Conservation (phyloP, 2,113 vertebrate species). For the rabbit (Oryctolagus cuniculus) region DNA sequence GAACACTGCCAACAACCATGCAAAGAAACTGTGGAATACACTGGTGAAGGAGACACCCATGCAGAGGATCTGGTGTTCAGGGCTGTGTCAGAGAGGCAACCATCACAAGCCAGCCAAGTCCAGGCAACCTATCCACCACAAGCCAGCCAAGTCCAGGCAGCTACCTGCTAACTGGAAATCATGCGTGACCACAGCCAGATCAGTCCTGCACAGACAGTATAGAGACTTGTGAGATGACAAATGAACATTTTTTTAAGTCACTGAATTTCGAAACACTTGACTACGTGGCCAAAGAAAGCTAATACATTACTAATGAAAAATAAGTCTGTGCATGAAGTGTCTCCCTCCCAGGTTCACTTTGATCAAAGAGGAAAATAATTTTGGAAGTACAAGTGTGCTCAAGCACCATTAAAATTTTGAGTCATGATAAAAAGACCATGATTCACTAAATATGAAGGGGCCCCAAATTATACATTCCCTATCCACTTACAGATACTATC, state of each 20-base stretch:
- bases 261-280: neutral
- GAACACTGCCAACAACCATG: neutral
- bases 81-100: neutral
- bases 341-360: neutral
- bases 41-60: neutral
- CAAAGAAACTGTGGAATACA: neutral
- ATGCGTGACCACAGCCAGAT: neutral
- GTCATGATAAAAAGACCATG: neutral
- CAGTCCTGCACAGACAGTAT: no score
- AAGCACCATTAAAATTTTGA: neutral
- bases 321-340: neutral
- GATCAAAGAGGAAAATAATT: neutral
- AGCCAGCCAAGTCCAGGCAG: neutral
- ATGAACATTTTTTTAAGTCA: neutral
- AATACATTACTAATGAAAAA: neutral
- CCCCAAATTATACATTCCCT: neutral
- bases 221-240: neutral
- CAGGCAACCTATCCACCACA: neutral
- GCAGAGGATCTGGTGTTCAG: neutral
- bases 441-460: neutral
- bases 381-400: neutral
- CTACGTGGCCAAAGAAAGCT: neutral
- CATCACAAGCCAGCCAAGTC: neutral
- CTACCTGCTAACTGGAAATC: neutral
- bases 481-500: no score